phyloP scores from a whole-genome alignment of 1,140 invertebrate genomes.

The Neelides sp. region DNA sequence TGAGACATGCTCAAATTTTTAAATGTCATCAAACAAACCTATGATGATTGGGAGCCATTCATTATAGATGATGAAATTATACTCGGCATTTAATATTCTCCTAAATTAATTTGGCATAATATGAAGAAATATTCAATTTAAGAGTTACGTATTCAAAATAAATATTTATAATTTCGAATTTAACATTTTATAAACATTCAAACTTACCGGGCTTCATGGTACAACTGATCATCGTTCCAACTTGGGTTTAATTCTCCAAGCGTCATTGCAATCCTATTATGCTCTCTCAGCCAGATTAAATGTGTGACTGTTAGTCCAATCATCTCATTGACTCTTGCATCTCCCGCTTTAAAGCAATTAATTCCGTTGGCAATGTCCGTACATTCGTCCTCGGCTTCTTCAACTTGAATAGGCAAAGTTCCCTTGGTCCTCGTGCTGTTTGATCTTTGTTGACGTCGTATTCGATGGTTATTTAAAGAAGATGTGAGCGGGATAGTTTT shows the following conservation, averaged over 20 bases:
- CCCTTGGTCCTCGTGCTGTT: not conserved
- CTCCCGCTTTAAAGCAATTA: constrained; percentile 45
- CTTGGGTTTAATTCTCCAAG: constrained; percentile 39
- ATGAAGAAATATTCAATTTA: too few relatives aligned
- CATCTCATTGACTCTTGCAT: constrained; percentile 60
- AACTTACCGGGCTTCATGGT: constrained; percentile 36
- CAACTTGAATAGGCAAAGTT: constrained; percentile 10
- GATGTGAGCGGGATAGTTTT: constrained; percentile 4
- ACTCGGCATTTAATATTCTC: constrained; percentile 46
- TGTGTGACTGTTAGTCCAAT: constrained; percentile 21
- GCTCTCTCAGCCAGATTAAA: constrained; percentile 33
- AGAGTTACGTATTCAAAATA: too few relatives aligned
- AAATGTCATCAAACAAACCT: constrained; percentile 36
- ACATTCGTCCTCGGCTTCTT: constrained; percentile 15
- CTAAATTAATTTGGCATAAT: too few relatives aligned
- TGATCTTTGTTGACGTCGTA: too few relatives aligned
- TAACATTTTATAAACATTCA: too few relatives aligned
- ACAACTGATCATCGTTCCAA: constrained; percentile 43
- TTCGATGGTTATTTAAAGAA: too few relatives aligned
- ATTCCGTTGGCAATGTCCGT: constrained; percentile 8
- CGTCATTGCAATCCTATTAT: constrained; percentile 40
- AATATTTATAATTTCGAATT: too few relatives aligned
- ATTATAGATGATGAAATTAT: constrained; percentile 74
- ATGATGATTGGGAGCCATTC: constrained; percentile 74
- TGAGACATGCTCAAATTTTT: not conserved